Evolutionary conservation across 2,113 vertebrate species (phyloP), one percentile per base, ranked within the genome.

Genomic region (Rhegmatorhina hoffmannsi): DNA sequence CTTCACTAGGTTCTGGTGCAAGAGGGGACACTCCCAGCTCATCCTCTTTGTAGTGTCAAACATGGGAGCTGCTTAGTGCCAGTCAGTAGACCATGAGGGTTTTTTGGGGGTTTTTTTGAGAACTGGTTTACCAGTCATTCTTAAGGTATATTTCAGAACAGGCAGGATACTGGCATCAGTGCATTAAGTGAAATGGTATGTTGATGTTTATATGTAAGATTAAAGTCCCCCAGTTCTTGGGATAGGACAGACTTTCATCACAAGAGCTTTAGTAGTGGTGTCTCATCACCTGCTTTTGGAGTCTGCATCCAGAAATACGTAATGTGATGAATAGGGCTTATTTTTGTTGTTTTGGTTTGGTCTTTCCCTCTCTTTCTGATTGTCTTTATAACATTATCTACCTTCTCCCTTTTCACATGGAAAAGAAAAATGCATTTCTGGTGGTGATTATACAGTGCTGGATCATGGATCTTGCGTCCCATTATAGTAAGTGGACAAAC

Each of bases 381-480:
- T 96, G 93, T 96, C 94, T 95, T 96, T 94, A 94, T 97, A 97
- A 90, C 74, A 94, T 96, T 97, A 95, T 90, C 95, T 89, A 56
- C 49, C 46, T 97, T 95, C 75, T 96, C 87, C 49, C 76, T 77
- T 81, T 97, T 94, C 47, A 90, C 64, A 34, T 76, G 62, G 64
- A 62, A 95, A 77, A 79, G 60, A 78, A 84, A 93, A 89, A 82
- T 49, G 67, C 69, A 93, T 94, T 97, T 92, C 60, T 95, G 91
- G 74, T 94, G 46, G 90, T 96, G 97, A 96, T 97, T 95, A 93
- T 77, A 92, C 62, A 62, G 83, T 96, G 87, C 80, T 4, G 29
- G 10, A 5, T 66, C 95, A 90, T 78, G 75, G 77, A 83, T 80
- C 95, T 96, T 97, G 97, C 94, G 93, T 97, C 92, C 89, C 28